These are phyloP conservation scores for cattle (Bos taurus) DNA, from an alignment of 2,113 vertebrate species.

Conservation along the genomic window DNA sequence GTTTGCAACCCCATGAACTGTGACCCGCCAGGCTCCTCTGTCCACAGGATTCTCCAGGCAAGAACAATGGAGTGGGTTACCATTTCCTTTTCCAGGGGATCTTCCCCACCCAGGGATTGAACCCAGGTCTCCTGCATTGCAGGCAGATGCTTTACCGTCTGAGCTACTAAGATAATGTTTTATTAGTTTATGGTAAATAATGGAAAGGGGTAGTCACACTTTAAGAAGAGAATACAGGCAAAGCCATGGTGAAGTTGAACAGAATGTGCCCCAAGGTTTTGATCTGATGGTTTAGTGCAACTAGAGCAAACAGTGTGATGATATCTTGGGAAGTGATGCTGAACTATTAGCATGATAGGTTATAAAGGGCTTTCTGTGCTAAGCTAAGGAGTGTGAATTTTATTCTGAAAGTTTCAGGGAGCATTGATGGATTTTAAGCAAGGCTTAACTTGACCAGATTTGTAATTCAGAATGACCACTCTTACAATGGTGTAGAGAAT, in stretches of 20 bases:
- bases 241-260: not conserved
- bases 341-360: not conserved
- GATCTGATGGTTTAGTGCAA: not conserved
- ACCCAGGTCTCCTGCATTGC: not conserved
- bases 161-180: not conserved
- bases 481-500: not conserved
- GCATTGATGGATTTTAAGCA: not conserved
- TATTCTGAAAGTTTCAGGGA: not conserved
- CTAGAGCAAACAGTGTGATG: not conserved
- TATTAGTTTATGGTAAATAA: not conserved
- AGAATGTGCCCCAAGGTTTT: not conserved
- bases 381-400: not conserved
- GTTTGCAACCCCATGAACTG: not conserved
- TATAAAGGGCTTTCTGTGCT: not conserved
- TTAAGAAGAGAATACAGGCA: not conserved
- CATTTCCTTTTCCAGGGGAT: not conserved
- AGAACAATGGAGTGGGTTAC: not conserved
- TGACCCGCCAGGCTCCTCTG: not conserved
- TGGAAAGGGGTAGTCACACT: accelerated
- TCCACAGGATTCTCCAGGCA: not conserved
- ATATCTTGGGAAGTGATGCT: not conserved
- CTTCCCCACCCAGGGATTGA: not conserved
- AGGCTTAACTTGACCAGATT: not conserved
- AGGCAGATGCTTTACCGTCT: accelerated
- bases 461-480: not conserved